Base-by-base conservation (phyloP, 2,113 vertebrate species). In the Ceyx melanurus region DNA sequence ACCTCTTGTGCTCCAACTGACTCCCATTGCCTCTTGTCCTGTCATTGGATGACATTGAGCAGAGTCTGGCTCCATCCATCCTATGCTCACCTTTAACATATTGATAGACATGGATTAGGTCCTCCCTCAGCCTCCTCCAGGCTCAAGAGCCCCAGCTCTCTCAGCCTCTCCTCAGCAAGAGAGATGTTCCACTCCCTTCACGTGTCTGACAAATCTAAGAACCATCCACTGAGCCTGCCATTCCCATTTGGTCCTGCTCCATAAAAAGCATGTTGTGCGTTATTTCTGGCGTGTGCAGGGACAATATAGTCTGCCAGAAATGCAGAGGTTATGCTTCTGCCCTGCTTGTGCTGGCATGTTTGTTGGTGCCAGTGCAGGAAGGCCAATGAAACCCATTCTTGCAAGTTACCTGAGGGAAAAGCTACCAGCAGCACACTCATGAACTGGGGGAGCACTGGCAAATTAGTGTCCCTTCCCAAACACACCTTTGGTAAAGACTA, bases 291-390 rank as follows among this genome's bases (percentile, higher is more conserved):
- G 42, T 1, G 3, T 15, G 48, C 15, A 15, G 2, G 26, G 56
- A 5, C 21, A 22, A 15, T 42, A 15, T 13, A 13, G 62, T n/a
- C 31, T 18, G 17, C 21, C 54, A 42, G 40, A 65, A 73, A 20
- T 6, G 7, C 54, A 54, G 54, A n/a, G n/a, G 16, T 57, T 48
- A 7, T 29, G 29, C 8, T 89, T 9, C 37, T 79, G 19, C 53
- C n/a, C n/a, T 53, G 46, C 31, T 31, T 62, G 9, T 68, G 15
- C 19, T 60, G 29, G 45, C 28, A 29, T 3, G 33, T 65, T 77
- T 45, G 15, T 0, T 0, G 65, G 33, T 0, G 3, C 19, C 19
- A 28, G 13, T 7, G 15, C 0, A 1, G 33, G 15, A 77, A 29
- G 23, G 25, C 26, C 42, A 19, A 40, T 9, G 21, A 72, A 58